Conservation (phyloP, 2,797 vertebrate species). For the Halcyon badia region DNA sequence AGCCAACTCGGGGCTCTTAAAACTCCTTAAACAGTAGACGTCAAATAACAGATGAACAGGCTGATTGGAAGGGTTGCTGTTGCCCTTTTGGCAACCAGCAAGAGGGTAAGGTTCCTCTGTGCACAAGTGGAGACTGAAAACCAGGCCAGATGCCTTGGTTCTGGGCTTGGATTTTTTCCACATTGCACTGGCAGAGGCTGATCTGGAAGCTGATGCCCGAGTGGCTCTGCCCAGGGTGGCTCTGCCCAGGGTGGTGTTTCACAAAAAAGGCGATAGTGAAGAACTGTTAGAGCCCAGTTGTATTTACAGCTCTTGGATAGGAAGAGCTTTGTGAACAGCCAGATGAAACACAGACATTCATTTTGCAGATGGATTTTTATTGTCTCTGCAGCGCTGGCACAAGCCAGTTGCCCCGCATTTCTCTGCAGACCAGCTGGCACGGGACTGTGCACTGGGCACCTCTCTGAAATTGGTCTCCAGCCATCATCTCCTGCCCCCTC, state of each 20-base stretch:
- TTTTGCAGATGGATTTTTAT: background rate
- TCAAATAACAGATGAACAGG: fast-evolving
- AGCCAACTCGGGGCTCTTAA: background rate
- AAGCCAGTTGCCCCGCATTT: fast-evolving
- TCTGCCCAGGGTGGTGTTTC: background rate
- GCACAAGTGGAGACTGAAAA: background rate
- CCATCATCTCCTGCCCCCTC: background rate
- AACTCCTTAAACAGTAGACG: fast-evolving
- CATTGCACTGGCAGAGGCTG: background rate
- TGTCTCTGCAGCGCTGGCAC: background rate
- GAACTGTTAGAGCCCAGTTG: background rate
- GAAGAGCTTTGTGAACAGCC: background rate
- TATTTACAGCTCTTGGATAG: background rate
- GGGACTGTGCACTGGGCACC: background rate
- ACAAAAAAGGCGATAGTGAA: background rate
- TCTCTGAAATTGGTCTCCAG: background rate
- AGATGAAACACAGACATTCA: background rate
- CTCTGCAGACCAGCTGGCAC: background rate
- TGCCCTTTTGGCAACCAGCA: background rate
- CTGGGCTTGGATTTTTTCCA: background rate
- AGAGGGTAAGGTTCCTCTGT: background rate
- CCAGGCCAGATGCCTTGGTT: background rate
- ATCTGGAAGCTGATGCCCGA: background rate
- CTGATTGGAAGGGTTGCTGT: fast-evolving
- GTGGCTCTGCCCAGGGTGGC: background rate